Base-by-base conservation (phyloP, 1,140 invertebrate genomes). In the Micrasema minimum region DNA sequence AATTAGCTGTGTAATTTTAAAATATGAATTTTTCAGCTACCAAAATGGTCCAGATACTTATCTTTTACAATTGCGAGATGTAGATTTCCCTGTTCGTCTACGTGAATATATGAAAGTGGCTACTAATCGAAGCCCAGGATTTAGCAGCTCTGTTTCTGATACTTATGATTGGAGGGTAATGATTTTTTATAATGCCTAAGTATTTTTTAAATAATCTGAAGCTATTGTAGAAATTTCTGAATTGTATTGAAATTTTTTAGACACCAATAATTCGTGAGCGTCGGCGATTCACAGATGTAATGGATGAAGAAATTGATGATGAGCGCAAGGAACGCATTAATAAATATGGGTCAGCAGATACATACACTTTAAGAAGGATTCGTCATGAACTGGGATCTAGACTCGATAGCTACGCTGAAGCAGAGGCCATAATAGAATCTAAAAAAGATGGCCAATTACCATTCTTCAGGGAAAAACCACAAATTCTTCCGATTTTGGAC, bases 21-120 rank as follows among this genome's bases (percentile, higher is more conserved):
- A 2, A 31, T 31, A 31, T 31, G 3, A 4, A 4, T 62, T 53
- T 84, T 83, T 22, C 78, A 96, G 93, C 78, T 97, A 97, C 81
- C 95, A 97, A 84, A 92, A 95, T 83, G 96, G 96, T 0, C 96
- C 96, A 0, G 96, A 99, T 79, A 98, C 96, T 0, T 97, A 98
- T 81, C 85, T 99, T 2, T 85, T 99, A 5, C 96, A 98, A 82
- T 83, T 97, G 12, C 88, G 96, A 37, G 96, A 98, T 81, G 91
- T 94, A 0, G 92, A 93, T 80, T 98, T 98, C 85, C 96, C 96
- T 0, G 91, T 95, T 12, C 86, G 96, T 55, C 85, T 97, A 37
- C 88, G 95, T 50, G 92, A 96, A 81, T 97, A 97, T 79, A 94
- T 96, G 92, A 95, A 96, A 86, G 92, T 95, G 2, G 94, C 94